A percentile compares a stretch with the other conserved stretches of the same genome.
phyloP scores from a whole-genome alignment of 2,797 vertebrate genomes.

The Harpagifer antarcticus region DNA sequence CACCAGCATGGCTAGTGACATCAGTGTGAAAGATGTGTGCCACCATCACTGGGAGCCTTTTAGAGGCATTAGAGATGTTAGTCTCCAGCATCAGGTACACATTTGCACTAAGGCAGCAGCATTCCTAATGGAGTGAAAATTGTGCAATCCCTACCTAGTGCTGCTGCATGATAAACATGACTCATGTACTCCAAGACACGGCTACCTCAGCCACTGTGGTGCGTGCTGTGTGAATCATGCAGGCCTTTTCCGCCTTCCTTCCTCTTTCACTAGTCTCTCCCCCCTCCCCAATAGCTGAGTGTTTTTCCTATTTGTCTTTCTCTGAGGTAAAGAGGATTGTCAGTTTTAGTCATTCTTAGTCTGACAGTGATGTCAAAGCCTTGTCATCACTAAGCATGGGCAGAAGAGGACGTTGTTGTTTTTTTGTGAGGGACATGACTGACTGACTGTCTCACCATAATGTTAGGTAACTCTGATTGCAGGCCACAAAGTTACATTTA shows the following conservation, averaged over 20 bases:
- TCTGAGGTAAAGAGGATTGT: slow-evolving; percentile 72
- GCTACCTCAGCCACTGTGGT: slow-evolving; percentile 77
- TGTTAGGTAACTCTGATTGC: slow-evolving; percentile 47
- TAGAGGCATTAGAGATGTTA: slow-evolving; percentile 56
- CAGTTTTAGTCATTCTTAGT: slow-evolving; percentile 71
- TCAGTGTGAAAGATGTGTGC: slow-evolving; percentile 23
- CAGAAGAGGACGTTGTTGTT: slow-evolving; percentile 45
- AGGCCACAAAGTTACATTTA: slow-evolving; percentile 24
- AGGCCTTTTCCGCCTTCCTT: slow-evolving; percentile 52
- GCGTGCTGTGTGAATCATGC: slow-evolving; percentile 80
- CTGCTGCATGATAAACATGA: slow-evolving; percentile 83
- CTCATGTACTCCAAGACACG: slow-evolving; percentile 82
- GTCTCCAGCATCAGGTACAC: slow-evolving; percentile 74
- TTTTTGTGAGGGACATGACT: slow-evolving; percentile 45
- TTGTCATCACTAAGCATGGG: slow-evolving; percentile 63
- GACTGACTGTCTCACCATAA: slow-evolving; percentile 48
- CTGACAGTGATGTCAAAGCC: slow-evolving; percentile 71
- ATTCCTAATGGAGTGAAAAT: slow-evolving; percentile 74
- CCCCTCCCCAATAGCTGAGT: slow-evolving; percentile 44
- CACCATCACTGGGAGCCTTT: slow-evolving; percentile 46
- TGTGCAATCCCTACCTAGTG: slow-evolving; percentile 69
- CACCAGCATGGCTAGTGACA: slow-evolving; percentile 24
- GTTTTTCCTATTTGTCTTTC: slow-evolving; percentile 59
- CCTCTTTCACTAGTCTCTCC: slow-evolving; percentile 31
- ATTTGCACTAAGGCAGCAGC: slow-evolving; percentile 69